Evolutionary conservation across 2,888 invertebrate genomes (phyloP).

Genomic region (Cataglyphis rosenhaueri): DNA sequence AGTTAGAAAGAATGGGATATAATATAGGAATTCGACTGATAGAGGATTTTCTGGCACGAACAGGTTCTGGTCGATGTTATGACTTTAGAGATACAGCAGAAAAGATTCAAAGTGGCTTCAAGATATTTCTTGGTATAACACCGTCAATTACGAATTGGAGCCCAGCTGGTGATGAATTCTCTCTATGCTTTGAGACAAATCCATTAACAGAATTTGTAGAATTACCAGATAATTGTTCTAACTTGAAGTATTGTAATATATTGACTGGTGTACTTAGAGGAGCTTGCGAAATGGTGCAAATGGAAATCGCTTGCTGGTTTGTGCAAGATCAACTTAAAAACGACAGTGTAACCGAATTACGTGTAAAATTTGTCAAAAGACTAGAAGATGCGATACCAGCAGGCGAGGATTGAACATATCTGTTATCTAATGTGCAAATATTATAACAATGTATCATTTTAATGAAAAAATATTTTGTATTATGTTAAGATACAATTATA

Average conservation of each 20-base stretch:
- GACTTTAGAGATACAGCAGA: conserved; percentile 99
- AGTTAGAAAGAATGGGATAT: conserved; percentile 97
- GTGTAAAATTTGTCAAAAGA: conserved; percentile 97
- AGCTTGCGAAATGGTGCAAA: conserved; percentile 99
- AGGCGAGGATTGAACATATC: conserved; percentile 94
- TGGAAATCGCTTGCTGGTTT: conserved; percentile 98
- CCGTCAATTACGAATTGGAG: conserved; percentile 98
- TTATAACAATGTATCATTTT: conserved; percentile 3
- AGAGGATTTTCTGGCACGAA: conserved; percentile 98
- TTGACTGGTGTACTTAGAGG: conserved; percentile 97
- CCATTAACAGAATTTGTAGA: conserved; percentile 99
- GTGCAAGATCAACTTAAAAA: conserved; percentile 98
- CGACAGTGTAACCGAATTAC: conserved; percentile 96
- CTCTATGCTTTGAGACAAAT: conserved; percentile 97
- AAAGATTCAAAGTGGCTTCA: conserved; percentile 93
- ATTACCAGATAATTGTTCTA: conserved; percentile 93
- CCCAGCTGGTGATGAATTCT: conserved; percentile 97
- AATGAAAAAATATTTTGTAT: conserved; percentile 22
- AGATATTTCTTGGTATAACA: conserved; percentile 91
- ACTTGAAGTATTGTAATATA: conserved; percentile 96
- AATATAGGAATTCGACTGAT: conserved; percentile 99
- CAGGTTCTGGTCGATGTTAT: conserved; percentile 94
- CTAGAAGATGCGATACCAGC: conserved; percentile 99
- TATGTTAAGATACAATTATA: conserved; percentile 20
- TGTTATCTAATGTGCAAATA: conserved; percentile 9